Base-by-base conservation (phyloP, 2,113 vertebrate species). In the Ophthalmotilapia sp. region DNA sequence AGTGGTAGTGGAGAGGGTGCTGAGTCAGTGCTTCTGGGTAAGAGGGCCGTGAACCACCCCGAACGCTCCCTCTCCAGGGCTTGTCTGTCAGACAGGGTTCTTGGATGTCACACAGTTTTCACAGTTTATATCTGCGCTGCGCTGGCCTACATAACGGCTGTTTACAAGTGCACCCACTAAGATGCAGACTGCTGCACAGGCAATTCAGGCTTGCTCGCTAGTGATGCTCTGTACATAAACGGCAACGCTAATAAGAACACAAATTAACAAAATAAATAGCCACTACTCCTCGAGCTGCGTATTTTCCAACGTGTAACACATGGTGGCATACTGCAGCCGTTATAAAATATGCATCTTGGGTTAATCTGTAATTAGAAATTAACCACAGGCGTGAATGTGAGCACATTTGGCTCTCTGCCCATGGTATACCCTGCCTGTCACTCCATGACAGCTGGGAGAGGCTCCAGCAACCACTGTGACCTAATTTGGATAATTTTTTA, bases 11-110 rank as follows among this genome's bases (percentile, higher is more conserved):
- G 83, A 51, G 82, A 85, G 80, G 70, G 14, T 92, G 92, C 93
- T 92, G 93, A 94, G 90, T 95, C 93, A 92, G 94, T 42, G 80
- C 60, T 91, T 93, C 80, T 84, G 58, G 45, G 80, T 80, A 86
- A 83, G 82, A 83, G 83, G 86, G 88, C 82, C 75, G 31, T 77
- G 82, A 91, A 86, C 84, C 26, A 19, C 54, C 55, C 49, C 3
- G 36, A 88, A 83, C 70, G 58, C 79, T 62, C 75, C 80, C 68
- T 60, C 83, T 82, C 82, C 1, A 3, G 75, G 80, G 60, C 56
- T 70, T 42, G 26, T 81, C 91, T 81, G 87, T 90, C 88, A 92
- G 68, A 85, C 83, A 14, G 40, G 82, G 75, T 36, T 89, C 84
- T 53, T 87, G 79, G 77, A 33, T 79, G 83, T 80, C 81, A 45